These are phyloP conservation scores for Scrobipalpa atriplicella DNA, from an alignment of 2,888 invertebrate species.

Conservation along the genomic window DNA sequence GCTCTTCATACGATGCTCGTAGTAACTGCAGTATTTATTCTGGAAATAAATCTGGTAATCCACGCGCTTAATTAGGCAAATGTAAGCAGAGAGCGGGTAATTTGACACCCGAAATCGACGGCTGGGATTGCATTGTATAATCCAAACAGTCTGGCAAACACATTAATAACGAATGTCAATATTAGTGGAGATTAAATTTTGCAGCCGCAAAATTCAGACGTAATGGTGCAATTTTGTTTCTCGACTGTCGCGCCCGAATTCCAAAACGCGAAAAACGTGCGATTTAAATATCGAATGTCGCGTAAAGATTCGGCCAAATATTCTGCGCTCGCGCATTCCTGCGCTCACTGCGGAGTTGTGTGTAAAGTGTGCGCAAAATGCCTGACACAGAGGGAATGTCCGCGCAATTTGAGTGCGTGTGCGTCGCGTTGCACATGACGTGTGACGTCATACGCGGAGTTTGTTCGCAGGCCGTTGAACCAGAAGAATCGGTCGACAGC, in stretches of 20 bases:
- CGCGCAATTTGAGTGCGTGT: constrained; percentile 64
- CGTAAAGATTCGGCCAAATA: not conserved
- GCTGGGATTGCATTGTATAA: constrained; percentile 18
- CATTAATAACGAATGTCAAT: not conserved
- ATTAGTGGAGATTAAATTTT: not conserved
- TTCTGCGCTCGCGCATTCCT: constrained; percentile 14
- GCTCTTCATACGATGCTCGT: constrained; percentile 45
- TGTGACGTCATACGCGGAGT: constrained; percentile 70
- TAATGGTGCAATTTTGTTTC: not conserved
- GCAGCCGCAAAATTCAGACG: not conserved
- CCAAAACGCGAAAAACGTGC: not conserved
- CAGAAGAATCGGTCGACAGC: constrained; percentile 70
- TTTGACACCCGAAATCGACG: constrained; percentile 25
- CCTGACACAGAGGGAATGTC: constrained; percentile 35
- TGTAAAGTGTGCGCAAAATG: constrained; percentile 23
- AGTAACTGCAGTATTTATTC: constrained; percentile 45
- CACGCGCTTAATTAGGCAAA: constrained; percentile 27
- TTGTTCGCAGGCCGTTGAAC: constrained; percentile 75
- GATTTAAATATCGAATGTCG: constrained; percentile 6
- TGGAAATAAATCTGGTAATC: constrained; percentile 32
- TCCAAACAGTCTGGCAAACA: not conserved
- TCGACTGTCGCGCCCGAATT: not conserved
- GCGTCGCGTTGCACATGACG: constrained; percentile 53
- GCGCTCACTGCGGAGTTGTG: constrained; percentile 5
- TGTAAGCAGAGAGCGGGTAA: constrained; percentile 22